Percentiles rank a stretch among this genome's conserved stretches.
Conservation (phyloP, 1,140 invertebrate species). For the Helicorthomorpha holstii region DNA sequence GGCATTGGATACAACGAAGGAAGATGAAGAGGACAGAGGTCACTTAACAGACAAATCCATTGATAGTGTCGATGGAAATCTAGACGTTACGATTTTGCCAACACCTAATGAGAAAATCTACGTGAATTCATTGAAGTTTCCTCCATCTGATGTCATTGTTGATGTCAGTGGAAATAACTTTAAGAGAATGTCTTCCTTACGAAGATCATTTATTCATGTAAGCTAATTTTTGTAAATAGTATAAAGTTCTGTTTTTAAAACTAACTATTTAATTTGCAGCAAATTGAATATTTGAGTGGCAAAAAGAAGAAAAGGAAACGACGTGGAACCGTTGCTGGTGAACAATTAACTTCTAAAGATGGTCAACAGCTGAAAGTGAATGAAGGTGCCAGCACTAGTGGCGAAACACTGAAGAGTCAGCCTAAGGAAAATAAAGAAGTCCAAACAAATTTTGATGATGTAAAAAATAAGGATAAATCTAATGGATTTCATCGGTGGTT, state of each 20-base stretch:
- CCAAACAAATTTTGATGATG: neutral
- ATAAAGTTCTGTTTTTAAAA: neutral
- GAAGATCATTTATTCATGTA: conserved; percentile 54
- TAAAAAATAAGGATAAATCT: neutral
- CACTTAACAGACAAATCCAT: neutral
- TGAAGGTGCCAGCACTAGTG: neutral
- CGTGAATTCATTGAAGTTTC: conserved; percentile 40
- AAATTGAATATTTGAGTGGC: conserved; percentile 16
- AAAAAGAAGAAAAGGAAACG: conserved; percentile 13
- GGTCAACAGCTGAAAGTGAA: neutral
- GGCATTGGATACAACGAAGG: neutral
- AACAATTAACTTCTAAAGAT: too few species aligned
- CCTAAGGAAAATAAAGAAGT: neutral
- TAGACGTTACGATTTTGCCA: conserved; percentile 13
- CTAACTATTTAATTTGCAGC: conserved; percentile 2
- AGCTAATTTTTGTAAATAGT: conserved; percentile 13
- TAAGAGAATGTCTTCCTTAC: conserved; percentile 62
- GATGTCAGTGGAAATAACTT: conserved; percentile 70
- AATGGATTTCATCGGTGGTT: neutral
- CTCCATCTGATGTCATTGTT: conserved; percentile 65
- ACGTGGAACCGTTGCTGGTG: conserved; percentile 11
- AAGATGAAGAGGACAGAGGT: too few species aligned
- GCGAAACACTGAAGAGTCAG: neutral
- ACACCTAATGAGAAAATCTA: conserved; percentile 24
- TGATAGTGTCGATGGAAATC: conserved; percentile 36